Percentiles rank a stretch among this genome's conserved stretches.
phyloP scores from a whole-genome alignment of 2,888 invertebrate species.

The Eilema sororculum region DNA sequence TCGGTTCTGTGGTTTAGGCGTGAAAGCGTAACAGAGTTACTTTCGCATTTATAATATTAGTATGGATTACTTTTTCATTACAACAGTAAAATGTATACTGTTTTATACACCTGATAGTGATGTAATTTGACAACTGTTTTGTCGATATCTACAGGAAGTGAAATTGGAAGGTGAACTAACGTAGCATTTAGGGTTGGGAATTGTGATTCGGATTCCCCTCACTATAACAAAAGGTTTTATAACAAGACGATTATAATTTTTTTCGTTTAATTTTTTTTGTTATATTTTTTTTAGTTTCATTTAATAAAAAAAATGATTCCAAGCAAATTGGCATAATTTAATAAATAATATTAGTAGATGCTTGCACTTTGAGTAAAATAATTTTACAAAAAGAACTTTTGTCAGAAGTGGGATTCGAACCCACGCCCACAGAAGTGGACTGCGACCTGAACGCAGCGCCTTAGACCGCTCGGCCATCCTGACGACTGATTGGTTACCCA shows the following conservation, averaged over 20 bases:
- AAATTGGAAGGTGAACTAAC: slow-evolving; percentile 47
- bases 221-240: neutral
- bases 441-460: slow-evolving; percentile 23
- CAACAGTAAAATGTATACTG: too few relatives aligned
- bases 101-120: slow-evolving; percentile 16
- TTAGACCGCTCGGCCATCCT: slow-evolving; percentile 23
- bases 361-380: neutral
- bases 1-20: too few relatives aligned
- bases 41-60: too few relatives aligned
- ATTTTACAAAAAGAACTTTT: neutral
- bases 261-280: neutral
- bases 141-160: slow-evolving; percentile 61
- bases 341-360: neutral
- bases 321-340: neutral
- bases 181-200: slow-evolving; percentile 36
- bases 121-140: slow-evolving; percentile 49
- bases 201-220: slow-evolving; percentile 9
- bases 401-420: slow-evolving; percentile 22
- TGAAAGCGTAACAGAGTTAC: too few relatives aligned
- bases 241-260: neutral
- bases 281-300: too few relatives aligned
- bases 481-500: neutral
- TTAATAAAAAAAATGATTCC: neutral
- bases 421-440: slow-evolving; percentile 23
- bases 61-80: too few relatives aligned